These are phyloP conservation scores for Ophiothrix spiculata DNA, from an alignment of 35 echinoderm and acorn worm genomes.

Conservation along the genomic window DNA sequence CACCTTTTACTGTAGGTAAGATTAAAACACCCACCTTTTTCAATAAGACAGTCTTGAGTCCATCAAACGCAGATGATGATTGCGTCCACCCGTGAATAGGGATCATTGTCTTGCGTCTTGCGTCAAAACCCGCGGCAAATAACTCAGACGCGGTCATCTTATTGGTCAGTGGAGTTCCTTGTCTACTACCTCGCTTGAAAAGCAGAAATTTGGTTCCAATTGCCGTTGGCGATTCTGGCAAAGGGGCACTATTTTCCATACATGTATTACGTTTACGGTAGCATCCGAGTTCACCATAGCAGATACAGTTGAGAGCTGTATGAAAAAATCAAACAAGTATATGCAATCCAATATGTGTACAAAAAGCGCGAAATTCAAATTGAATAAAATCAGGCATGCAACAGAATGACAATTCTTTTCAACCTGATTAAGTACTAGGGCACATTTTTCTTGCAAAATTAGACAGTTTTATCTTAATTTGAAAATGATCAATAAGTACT, in stretches of 20 bases:
- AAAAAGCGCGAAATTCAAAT: too few relatives aligned
- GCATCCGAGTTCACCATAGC: constrained; percentile 76
- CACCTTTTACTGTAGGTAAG: too few relatives aligned
- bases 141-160: not conserved
- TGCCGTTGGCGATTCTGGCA: constrained; percentile 43
- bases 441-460: too few relatives aligned
- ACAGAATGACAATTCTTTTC: too few relatives aligned
- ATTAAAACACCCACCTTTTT: constrained; percentile 41
- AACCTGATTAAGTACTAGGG: too few relatives aligned
- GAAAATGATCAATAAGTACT: too few relatives aligned
- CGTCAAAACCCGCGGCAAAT: not conserved
- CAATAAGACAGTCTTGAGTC: constrained; percentile 37
- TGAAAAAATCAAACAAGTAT: not conserved
- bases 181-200: constrained; percentile 9
- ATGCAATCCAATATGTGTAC: too few relatives aligned
- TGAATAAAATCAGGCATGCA: too few relatives aligned
- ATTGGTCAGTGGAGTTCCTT: not conserved
- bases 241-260: constrained; percentile 44
- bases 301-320: constrained; percentile 13
- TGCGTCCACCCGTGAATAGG: constrained; percentile 73
- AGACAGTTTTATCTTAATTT: too few relatives aligned
- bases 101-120: constrained; percentile 19
- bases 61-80: constrained; percentile 26
- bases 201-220: constrained; percentile 62
- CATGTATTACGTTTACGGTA: constrained; percentile 44